Percentiles rank a stretch among this genome's conserved stretches.
phyloP scores from a whole-genome alignment of 2,797 vertebrate genomes.

The Dipus sagitta region DNA sequence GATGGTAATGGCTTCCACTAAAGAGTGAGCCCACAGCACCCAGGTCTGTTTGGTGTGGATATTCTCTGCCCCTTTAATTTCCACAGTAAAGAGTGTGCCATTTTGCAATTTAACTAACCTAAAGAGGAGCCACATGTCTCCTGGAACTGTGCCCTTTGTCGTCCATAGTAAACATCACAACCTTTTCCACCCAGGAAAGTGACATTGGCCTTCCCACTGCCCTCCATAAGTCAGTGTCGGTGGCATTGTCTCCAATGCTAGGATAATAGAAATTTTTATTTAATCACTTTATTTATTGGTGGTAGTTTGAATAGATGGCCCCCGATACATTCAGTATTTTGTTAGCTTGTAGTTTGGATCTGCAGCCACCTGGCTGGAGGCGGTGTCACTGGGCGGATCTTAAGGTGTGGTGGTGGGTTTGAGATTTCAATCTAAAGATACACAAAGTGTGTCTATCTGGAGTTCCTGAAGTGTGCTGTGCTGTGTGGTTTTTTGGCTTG shows the following conservation, averaged over 20 bases:
- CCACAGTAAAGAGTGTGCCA: neutral
- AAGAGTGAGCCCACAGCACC: neutral
- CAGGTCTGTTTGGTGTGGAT: rapidly evolving
- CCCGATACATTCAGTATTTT: too few relatives aligned
- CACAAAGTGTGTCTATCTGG: too few relatives aligned
- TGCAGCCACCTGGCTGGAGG: too few relatives aligned
- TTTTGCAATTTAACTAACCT: neutral
- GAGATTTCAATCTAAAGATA: too few relatives aligned
- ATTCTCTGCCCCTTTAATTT: neutral
- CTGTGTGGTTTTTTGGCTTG: too few relatives aligned
- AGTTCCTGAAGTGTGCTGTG: too few relatives aligned
- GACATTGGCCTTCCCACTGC: neutral
- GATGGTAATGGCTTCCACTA: neutral
- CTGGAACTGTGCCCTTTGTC: neutral
- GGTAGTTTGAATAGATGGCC: neutral
- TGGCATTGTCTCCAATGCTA: neutral
- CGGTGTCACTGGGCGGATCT: too few relatives aligned
- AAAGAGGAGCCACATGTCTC: neutral
- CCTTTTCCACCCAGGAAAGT: neutral
- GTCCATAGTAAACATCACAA: neutral
- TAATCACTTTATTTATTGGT: neutral
- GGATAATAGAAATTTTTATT: conserved; percentile 22
- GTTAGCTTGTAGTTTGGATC: too few relatives aligned
- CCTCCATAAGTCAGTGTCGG: neutral
- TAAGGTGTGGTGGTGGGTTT: too few relatives aligned